Base-by-base conservation (phyloP, 2,888 invertebrate species). In the Eugnorisma glareosa region DNA sequence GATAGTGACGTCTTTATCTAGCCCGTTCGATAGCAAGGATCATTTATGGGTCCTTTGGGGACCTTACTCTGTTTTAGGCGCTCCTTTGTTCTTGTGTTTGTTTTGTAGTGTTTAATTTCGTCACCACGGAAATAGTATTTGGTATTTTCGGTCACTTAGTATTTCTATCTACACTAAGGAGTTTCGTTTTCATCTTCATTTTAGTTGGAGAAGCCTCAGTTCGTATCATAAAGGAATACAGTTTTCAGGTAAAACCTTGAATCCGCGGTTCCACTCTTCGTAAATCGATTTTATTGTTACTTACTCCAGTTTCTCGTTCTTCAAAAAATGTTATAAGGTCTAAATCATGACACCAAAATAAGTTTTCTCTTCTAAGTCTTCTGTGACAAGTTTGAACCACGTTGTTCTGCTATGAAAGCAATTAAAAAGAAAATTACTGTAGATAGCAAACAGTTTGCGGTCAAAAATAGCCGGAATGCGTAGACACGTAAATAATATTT, bases 381-480 rank as follows among this genome's bases (percentile, higher is more conserved):
- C 35, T 37, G 35, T 43, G 40, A 61, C 57, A 68, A 43, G 67
- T 69, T 35, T 15, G 31, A 18, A 59, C n/a, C 57, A 43, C 28
- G 31, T 43, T 37, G 64, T 45, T 28, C 48, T 51, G 18, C 1
- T 45, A 35, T 11, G 4, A 35, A 61, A 3, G 11, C 24, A 28
- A 35, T 21, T 63, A 37, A 74, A 68, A 67, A 40, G 28, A 57
- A 54, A 28, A 40, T 67, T 43, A 35, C 13, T n/a, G 51, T 59
- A 69, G 37, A 57, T 61, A 31, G 59, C 31, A 51, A 64, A 78
- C 54, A 74, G 67, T 57, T 84, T 31, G 64, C 37, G 24, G 54
- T 45, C 48, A 61, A 45, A 74, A 84, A 83, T 74, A 82, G 28
- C 28, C 37, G 51, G 54, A 68, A 45, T 67, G 45, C 51, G 73